Evolutionary conservation across 2,888 invertebrate genomes (phyloP).

Genomic region (Drosophila fungiperda): DNA sequence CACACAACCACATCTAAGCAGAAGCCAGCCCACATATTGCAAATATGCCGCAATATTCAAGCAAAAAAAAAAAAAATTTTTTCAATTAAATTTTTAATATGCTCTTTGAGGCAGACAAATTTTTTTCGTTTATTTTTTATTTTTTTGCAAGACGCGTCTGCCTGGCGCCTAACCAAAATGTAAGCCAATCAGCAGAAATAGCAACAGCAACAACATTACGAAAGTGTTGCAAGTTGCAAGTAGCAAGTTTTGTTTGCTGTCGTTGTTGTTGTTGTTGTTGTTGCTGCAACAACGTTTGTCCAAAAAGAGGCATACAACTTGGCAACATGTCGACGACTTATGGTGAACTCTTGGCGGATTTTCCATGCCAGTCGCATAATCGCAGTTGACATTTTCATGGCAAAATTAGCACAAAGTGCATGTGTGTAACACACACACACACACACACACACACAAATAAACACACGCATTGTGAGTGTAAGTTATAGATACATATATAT

Average conservation of each 20-base stretch:
- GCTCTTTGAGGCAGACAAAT: conserved; percentile 50
- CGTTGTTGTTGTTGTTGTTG: neutral
- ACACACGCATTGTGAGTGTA: neutral
- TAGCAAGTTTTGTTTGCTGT: neutral
- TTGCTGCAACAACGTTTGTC: conserved; percentile 10
- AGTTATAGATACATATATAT: conserved; percentile 43
- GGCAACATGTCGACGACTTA: conserved; percentile 35
- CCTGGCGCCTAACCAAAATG: conserved; percentile 67
- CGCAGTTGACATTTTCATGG: conserved; percentile 73
- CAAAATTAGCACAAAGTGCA: conserved; percentile 75
- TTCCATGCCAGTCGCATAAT: conserved; percentile 55
- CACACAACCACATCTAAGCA: conserved; percentile 17
- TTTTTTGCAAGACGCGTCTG: conserved; percentile 57
- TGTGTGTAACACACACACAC: conserved; percentile 36
- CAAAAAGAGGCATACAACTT: conserved; percentile 53
- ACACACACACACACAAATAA: conserved; percentile 4
- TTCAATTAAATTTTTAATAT: conserved; percentile 71
- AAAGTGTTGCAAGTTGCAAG: conserved; percentile 1
- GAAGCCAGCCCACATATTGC: conserved; percentile 46
- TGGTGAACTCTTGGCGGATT: conserved; percentile 43
- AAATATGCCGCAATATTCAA: conserved; percentile 20
- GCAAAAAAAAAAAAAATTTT: conserved; percentile 19
- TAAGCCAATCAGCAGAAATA: conserved; percentile 48
- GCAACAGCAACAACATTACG: neutral
- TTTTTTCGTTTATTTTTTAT: neutral